Conservation (phyloP, 2,113 vertebrate species). For the Pseudopipra pipra region DNA sequence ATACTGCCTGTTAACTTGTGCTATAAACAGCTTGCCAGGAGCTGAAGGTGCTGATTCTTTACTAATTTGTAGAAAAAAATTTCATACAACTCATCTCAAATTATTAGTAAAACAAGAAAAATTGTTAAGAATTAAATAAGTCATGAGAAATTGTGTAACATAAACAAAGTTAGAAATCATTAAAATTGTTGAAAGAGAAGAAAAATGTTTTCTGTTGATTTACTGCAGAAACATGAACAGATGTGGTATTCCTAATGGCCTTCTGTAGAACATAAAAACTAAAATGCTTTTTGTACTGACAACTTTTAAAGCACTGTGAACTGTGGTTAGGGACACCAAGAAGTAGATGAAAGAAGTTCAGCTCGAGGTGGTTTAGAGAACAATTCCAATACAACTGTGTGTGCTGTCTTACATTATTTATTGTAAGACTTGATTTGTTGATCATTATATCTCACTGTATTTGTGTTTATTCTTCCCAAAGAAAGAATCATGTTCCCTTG, state of each 20-base stretch:
- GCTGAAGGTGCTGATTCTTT: background rate
- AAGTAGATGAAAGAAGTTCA: background rate
- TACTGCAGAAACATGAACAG: slow-evolving; percentile 8
- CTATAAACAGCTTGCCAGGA: background rate
- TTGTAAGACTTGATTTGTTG: background rate
- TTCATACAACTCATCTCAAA: background rate
- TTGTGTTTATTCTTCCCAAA: background rate
- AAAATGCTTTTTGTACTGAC: slow-evolving; percentile 24
- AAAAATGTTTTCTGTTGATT: slow-evolving; percentile 30
- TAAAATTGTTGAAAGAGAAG: slow-evolving; percentile 11
- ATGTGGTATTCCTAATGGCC: slow-evolving; percentile 45
- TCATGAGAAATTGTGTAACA: background rate
- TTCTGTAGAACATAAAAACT: slow-evolving; percentile 54
- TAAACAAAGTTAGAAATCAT: background rate
- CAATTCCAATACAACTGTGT: background rate
- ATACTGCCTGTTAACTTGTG: background rate
- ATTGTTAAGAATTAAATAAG: background rate
- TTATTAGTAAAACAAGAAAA: background rate
- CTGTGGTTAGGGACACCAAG: background rate
- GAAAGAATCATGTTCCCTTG: background rate
- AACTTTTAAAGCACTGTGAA: slow-evolving; percentile 14
- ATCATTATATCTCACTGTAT: background rate
- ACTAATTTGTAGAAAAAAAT: background rate
- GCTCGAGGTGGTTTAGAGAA: background rate
- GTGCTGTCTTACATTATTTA: background rate